phyloP scores from a whole-genome alignment of 2,888 invertebrate genomes.

The Caenorhabditis virilis region DNA sequence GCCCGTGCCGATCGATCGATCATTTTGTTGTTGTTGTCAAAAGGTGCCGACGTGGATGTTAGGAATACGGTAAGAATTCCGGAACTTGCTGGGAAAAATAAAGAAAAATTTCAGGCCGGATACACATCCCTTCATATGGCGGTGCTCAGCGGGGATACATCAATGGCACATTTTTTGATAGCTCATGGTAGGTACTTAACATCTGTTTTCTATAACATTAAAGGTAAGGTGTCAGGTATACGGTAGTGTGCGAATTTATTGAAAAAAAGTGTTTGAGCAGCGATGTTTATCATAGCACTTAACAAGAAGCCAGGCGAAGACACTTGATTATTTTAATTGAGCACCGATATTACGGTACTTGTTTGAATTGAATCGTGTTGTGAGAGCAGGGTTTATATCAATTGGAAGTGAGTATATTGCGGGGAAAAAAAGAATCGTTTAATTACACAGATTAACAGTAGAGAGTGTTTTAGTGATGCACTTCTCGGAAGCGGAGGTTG shows the following conservation, averaged over 20 bases:
- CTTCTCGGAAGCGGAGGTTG: too few relatives aligned
- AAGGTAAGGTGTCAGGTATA: not conserved
- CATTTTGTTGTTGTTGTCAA: conserved; percentile 12
- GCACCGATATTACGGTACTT: too few relatives aligned
- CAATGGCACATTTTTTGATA: conserved; percentile 36
- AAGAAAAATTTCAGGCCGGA: conserved; percentile 26
- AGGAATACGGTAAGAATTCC: conserved; percentile 20
- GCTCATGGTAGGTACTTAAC: conserved; percentile 21
- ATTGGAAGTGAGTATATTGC: conserved; percentile 10
- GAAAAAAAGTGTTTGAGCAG: not conserved
- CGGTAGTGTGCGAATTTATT: not conserved
- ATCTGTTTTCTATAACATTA: conserved; percentile 36
- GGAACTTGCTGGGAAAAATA: too few relatives aligned
- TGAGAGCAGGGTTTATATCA: too few relatives aligned
- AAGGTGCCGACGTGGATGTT: conserved; percentile 29
- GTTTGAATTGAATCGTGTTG: too few relatives aligned
- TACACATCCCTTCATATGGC: conserved; percentile 35
- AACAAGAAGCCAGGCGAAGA: conserved; percentile 22
- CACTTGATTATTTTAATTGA: not conserved
- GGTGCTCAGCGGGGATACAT: conserved; percentile 14
- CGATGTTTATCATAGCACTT: conserved; percentile 40
- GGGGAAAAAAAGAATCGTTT: conserved; percentile 8
- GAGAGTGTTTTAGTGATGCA: too few relatives aligned
- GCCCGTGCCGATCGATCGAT: conserved; percentile 19
- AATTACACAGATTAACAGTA: conserved; percentile 41